Evolutionary conservation across 2,113 vertebrate species (phyloP).

Genomic region (Anarhynchus alexandrinus): DNA sequence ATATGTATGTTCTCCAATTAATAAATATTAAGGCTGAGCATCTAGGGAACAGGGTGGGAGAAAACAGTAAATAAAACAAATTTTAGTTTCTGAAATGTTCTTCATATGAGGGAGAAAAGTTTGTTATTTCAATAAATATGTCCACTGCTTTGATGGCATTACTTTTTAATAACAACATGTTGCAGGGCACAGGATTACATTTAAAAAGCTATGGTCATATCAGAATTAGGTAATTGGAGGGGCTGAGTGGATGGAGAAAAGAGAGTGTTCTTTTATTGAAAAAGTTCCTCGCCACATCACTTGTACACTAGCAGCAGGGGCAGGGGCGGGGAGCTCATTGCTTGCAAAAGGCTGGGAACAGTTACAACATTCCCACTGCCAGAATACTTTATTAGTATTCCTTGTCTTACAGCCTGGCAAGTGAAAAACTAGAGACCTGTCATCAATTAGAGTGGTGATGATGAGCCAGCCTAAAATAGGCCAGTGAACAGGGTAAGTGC

Average conservation of each 20-base stretch:
- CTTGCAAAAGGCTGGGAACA: slow-evolving; percentile 64
- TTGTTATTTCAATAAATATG: slow-evolving; percentile 32
- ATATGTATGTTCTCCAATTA: neutral
- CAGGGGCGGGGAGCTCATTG: neutral
- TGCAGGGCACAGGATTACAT: neutral
- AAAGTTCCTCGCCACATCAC: slow-evolving; percentile 41
- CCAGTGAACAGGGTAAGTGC: slow-evolving; percentile 72
- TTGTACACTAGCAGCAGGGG: slow-evolving; percentile 54
- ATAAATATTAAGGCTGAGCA: neutral
- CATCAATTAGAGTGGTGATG: slow-evolving; percentile 76
- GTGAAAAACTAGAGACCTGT: slow-evolving; percentile 73
- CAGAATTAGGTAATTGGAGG: slow-evolving; percentile 23
- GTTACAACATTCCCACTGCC: slow-evolving; percentile 61
- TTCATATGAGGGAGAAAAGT: slow-evolving; percentile 12
- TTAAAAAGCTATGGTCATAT: neutral
- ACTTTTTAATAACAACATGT: slow-evolving; percentile 17
- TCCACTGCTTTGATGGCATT: slow-evolving; percentile 18
- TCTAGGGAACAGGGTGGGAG: neutral
- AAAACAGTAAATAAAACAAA: slow-evolving; percentile 46
- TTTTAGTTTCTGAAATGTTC: slow-evolving; percentile 56
- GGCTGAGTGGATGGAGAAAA: slow-evolving; percentile 25
- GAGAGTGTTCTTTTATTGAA: neutral
- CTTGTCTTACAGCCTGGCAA: slow-evolving; percentile 72
- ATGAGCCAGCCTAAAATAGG: slow-evolving; percentile 76
- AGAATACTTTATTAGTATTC: slow-evolving; percentile 73